phyloP scores from a whole-genome alignment of 2,797 vertebrate genomes.

The Labroides dimidiatus region DNA sequence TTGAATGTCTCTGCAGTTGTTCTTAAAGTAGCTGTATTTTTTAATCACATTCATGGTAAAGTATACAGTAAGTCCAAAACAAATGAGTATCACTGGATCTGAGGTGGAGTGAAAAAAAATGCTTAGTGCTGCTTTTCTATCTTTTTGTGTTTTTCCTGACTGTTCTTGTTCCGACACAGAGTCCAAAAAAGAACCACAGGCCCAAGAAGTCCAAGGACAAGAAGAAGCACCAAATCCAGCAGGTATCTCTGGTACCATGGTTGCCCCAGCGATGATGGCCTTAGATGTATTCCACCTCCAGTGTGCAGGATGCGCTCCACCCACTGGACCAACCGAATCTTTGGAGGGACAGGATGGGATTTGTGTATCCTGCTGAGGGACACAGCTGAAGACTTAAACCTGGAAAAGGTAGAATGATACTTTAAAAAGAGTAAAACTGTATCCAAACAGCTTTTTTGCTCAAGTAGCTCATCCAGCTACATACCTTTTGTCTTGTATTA shows the following conservation, averaged over 20 bases:
- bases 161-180: slow-evolving; percentile 32
- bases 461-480: not conserved
- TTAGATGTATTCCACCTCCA: slow-evolving; percentile 75
- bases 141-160: slow-evolving; percentile 52
- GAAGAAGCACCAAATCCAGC: slow-evolving; percentile 74
- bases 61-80: not conserved
- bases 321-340: slow-evolving; percentile 76
- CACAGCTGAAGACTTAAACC: slow-evolving; percentile 79
- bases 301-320: slow-evolving; percentile 78
- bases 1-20: too few species aligned
- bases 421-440: not conserved
- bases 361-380: slow-evolving; percentile 70
- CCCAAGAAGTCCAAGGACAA: slow-evolving; percentile 52
- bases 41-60: not conserved
- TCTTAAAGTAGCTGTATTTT: not conserved
- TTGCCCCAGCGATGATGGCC: slow-evolving; percentile 67
- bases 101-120: slow-evolving; percentile 3
- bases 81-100: slow-evolving; percentile 1
- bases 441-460: not conserved
- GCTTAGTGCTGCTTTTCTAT: slow-evolving; percentile 21
- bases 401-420: slow-evolving; percentile 27
- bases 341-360: slow-evolving; percentile 77
- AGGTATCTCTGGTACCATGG: slow-evolving; percentile 79
- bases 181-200: slow-evolving; percentile 53
- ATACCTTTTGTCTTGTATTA: slow-evolving; percentile 78